Conservation (phyloP, 30 jellyfish, hydroid and myxozoan genomes). For the Euphysa ruthae region DNA sequence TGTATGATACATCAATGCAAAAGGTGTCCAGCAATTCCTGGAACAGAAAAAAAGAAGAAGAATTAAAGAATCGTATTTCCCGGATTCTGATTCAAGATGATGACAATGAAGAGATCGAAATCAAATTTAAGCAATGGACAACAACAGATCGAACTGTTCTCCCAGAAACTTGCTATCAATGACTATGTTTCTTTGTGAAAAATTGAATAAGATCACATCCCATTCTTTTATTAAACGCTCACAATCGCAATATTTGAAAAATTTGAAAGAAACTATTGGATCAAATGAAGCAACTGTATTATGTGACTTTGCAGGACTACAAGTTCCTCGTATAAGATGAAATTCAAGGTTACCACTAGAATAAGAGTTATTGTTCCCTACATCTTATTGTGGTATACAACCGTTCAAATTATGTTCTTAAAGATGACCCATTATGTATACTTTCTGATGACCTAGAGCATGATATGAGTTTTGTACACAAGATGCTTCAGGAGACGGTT, state of each 20-base stretch:
- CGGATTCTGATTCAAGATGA: background rate
- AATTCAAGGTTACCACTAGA: constrained; percentile 48
- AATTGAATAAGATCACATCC: constrained; percentile 27
- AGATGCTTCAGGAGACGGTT: constrained; percentile 4
- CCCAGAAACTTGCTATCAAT: too few species aligned
- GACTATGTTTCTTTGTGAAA: constrained; percentile 27
- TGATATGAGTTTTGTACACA: constrained; percentile 25
- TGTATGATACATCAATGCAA: constrained; percentile 58
- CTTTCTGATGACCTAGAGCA: constrained; percentile 51
- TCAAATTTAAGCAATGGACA: constrained; percentile 36
- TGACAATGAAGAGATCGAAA: constrained; percentile 8
- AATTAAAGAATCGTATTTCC: too few species aligned
- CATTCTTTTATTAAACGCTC: constrained; percentile 51
- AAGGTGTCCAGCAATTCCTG: constrained; percentile 31
- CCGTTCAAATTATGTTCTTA: background rate
- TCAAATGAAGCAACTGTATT: constrained; percentile 32
- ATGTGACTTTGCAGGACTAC: constrained; percentile 48
- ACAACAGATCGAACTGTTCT: constrained; percentile 34
- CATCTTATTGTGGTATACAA: constrained; percentile 27
- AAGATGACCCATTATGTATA: constrained; percentile 26
- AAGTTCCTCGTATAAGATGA: constrained; percentile 36
- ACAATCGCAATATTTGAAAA: constrained; percentile 29
- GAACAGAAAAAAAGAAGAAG: too few species aligned
- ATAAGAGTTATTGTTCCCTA: constrained; percentile 27
- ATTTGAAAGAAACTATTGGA: constrained; percentile 9